phyloP scores from a whole-genome alignment of 2,888 invertebrate species.

The Agonopterix heracliana region DNA sequence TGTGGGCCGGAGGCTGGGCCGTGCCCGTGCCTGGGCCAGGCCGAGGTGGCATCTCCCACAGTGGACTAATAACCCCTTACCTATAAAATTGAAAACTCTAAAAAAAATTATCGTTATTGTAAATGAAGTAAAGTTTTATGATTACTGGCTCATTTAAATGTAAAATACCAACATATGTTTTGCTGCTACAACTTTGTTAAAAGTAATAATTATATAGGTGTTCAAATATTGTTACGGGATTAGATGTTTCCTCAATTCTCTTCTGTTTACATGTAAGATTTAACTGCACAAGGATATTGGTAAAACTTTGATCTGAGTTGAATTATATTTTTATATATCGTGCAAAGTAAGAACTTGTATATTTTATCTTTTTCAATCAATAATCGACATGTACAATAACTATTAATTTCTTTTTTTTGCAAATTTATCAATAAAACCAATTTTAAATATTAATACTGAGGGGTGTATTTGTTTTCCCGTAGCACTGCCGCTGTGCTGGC shows the following conservation, averaged over 20 bases:
- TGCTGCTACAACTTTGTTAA: conserved; percentile 72
- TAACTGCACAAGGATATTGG: conserved; percentile 76
- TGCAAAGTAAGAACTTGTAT: conserved; percentile 71
- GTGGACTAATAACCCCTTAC: conserved; percentile 46
- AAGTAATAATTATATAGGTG: conserved; percentile 65
- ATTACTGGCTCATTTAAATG: conserved; percentile 68
- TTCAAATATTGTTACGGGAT: conserved; percentile 73
- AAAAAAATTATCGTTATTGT: conserved; percentile 68
- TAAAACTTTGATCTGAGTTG: conserved; percentile 73
- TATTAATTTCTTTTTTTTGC: conserved; percentile 69
- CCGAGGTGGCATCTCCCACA: conserved; percentile 7
- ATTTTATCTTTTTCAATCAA: conserved; percentile 71
- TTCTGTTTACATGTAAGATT: conserved; percentile 63
- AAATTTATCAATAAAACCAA: conserved; percentile 74
- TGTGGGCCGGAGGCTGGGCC: conserved; percentile 22
- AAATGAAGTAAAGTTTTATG: conserved; percentile 68
- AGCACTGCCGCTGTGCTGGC: conserved; percentile 2
- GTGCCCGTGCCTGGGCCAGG: conserved; percentile 9
- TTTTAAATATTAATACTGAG: conserved; percentile 62
- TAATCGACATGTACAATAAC: conserved; percentile 74
- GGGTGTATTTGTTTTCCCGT: conserved; percentile 39
- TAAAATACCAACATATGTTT: conserved; percentile 63
- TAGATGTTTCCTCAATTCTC: conserved; percentile 68
- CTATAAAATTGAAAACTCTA: conserved; percentile 48
- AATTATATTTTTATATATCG: conserved; percentile 72